These are phyloP conservation scores for Rhopalosiphum nymphaeae DNA, from an alignment of 2,888 invertebrate genomes.

Conservation along the genomic window DNA sequence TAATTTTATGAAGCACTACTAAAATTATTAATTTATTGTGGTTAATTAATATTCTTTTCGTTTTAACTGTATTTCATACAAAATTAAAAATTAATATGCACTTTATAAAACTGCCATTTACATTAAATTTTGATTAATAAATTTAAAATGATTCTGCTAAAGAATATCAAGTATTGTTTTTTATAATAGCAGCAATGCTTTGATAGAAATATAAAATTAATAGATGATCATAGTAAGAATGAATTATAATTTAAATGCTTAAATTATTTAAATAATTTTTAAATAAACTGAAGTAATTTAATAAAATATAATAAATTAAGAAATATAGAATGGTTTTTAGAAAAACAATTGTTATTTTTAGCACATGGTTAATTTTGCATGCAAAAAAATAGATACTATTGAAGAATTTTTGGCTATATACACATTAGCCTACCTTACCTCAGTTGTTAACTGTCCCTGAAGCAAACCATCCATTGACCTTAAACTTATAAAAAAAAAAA, in stretches of 20 bases:
- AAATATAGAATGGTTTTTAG: background rate
- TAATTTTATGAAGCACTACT: background rate
- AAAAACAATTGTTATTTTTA: background rate
- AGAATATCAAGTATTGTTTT: background rate
- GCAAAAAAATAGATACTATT: constrained; percentile 43
- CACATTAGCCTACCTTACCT: constrained; percentile 55
- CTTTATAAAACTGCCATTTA: background rate
- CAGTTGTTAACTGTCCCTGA: constrained; percentile 40
- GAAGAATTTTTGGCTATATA: constrained; percentile 34
- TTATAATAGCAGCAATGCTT: background rate
- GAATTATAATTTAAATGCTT: background rate
- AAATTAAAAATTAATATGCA: background rate
- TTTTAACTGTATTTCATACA: background rate
- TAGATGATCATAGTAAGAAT: background rate
- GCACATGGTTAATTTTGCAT: constrained; percentile 50
- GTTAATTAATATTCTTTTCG: background rate
- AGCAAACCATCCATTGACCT: constrained; percentile 50
- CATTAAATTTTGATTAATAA: background rate
- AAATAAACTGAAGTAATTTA: background rate
- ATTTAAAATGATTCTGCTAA: background rate
- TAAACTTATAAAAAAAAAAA: constrained; percentile 52
- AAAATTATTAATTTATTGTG: background rate
- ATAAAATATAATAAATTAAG: background rate
- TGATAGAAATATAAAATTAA: background rate
- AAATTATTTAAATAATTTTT: background rate